Percentiles rank a stretch among this genome's conserved stretches.
These are phyloP conservation scores for Tragelaphus buxtoni DNA, from an alignment of 2,113 vertebrate genomes.

Conservation along the genomic window DNA sequence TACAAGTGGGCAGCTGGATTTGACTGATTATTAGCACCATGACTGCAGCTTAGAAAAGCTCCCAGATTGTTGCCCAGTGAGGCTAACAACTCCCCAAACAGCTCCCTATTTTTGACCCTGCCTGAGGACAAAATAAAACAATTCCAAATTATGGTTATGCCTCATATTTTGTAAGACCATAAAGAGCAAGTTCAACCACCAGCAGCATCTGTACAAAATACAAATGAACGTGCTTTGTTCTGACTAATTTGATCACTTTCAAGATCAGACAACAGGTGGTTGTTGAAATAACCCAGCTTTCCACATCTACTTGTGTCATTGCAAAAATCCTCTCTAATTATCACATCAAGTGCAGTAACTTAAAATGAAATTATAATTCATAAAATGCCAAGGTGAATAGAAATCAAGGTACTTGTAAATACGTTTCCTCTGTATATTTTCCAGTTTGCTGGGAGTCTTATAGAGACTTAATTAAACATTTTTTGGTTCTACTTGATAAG, in stretches of 20 bases:
- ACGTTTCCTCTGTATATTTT: background rate
- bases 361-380: slow-evolving; percentile 17
- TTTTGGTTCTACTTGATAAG: background rate
- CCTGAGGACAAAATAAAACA: background rate
- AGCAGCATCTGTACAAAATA: background rate
- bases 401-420: background rate
- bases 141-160: background rate
- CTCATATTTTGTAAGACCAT: background rate
- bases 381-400: background rate
- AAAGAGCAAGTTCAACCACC: background rate
- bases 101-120: background rate
- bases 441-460: background rate
- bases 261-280: background rate
- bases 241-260: background rate
- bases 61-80: slow-evolving; percentile 34
- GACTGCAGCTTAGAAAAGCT: slow-evolving; percentile 23
- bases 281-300: background rate
- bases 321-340: background rate
- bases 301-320: background rate
- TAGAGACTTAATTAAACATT: background rate
- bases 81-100: slow-evolving; percentile 35
- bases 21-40: background rate
- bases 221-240: background rate
- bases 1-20: background rate
- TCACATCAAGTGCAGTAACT: background rate